Conservation (phyloP, 2,888 invertebrate species). For the Megalurothrips usitatus region DNA sequence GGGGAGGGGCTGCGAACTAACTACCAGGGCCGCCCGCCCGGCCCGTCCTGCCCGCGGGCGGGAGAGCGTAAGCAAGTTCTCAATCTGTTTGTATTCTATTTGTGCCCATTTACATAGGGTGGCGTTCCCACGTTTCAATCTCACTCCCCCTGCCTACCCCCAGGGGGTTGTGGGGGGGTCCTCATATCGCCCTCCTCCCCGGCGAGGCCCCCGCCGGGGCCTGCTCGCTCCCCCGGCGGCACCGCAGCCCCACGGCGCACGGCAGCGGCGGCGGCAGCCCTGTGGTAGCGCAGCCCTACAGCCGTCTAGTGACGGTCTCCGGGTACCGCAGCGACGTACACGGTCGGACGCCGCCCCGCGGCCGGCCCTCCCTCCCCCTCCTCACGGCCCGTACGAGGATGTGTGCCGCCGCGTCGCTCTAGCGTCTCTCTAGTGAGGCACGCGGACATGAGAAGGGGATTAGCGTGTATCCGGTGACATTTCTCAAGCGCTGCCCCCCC, state of each 20-base stretch:
- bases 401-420: background rate
- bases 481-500: background rate
- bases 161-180: background rate
- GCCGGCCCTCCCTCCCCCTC: background rate
- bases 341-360: no score
- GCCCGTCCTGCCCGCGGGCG: conserved; percentile 3
- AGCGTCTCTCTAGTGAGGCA: background rate
- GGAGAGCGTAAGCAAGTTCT: conserved; percentile 15
- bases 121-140: conserved; percentile 14
- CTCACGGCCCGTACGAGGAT: background rate
- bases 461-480: conserved; percentile 4
- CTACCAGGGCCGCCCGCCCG: background rate
- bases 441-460: background rate
- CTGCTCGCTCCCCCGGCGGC: no score
- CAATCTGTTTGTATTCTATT: conserved; percentile 25
- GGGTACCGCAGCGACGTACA: no score
- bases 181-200: background rate
- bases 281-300: no score
- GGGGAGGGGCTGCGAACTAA: no score
- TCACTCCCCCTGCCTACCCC: conserved; percentile 42
- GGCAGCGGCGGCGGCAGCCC: no score
- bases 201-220: background rate
- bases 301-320: no score
- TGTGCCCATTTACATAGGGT: conserved; percentile 13
- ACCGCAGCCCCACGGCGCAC: no score